These are phyloP conservation scores for Phrynosoma platyrhinos DNA, from an alignment of 2,113 vertebrate genomes.

Conservation along the genomic window DNA sequence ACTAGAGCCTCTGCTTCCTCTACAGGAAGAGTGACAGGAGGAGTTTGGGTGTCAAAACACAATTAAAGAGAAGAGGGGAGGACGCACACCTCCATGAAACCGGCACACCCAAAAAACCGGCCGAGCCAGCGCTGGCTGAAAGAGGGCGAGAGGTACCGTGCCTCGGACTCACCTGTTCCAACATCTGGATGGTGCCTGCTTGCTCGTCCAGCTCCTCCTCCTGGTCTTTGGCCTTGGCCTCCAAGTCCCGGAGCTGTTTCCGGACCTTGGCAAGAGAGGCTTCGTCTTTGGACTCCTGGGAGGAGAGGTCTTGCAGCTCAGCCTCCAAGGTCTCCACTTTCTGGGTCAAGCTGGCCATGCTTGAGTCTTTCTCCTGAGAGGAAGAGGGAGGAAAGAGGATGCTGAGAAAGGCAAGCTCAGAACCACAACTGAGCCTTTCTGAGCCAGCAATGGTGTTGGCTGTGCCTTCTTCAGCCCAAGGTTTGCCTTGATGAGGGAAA, in stretches of 20 bases:
- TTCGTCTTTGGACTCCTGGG: constrained; percentile 95
- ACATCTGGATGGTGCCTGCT: constrained; percentile 95
- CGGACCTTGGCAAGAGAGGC: constrained; percentile 93
- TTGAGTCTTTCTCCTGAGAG: constrained; percentile 90
- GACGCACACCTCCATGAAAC: not conserved
- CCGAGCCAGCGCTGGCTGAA: not conserved
- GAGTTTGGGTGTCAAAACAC: not conserved
- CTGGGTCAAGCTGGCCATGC: constrained; percentile 85
- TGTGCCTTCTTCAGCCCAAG: too few species aligned
- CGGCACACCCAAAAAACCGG: constrained; percentile 35
- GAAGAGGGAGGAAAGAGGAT: not conserved
- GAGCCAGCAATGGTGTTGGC: too few species aligned
- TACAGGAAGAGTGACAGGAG: not conserved
- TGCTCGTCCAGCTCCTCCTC: constrained; percentile 98
- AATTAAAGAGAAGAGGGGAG: not conserved
- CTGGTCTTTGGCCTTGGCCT: constrained; percentile 96
- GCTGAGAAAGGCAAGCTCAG: not conserved
- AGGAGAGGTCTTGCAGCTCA: constrained; percentile 94
- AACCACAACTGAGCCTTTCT: too few species aligned
- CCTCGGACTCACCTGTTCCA: constrained; percentile 88
- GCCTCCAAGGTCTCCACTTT: constrained; percentile 90
- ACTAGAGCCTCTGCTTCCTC: not conserved
- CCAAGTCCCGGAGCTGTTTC: constrained; percentile 93
- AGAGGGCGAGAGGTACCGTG: too few species aligned
- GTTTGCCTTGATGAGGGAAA: too few species aligned